phyloP scores from a whole-genome alignment of 1,140 invertebrate species.

The Diabrotica virgifera region DNA sequence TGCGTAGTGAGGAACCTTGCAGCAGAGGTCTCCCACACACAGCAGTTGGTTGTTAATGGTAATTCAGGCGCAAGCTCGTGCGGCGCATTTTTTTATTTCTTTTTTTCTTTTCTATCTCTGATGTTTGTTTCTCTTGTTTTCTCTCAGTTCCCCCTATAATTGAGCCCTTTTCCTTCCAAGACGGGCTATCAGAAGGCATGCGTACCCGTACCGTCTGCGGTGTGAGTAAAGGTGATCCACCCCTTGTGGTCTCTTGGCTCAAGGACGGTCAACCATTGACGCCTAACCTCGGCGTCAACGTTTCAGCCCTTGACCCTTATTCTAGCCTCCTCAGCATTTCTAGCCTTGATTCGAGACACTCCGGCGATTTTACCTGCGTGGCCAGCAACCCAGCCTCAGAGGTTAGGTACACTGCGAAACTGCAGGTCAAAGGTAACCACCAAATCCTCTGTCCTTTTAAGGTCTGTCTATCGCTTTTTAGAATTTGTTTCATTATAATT shows the following conservation, averaged over 20 bases:
- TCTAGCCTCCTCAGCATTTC: conserved; percentile 75
- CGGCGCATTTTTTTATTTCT: conserved; percentile 35
- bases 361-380: conserved; percentile 79
- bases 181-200: conserved; percentile 79
- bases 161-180: conserved; percentile 80
- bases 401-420: conserved; percentile 75
- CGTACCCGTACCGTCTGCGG: conserved; percentile 81
- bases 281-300: conserved; percentile 61
- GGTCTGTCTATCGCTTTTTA: neutral
- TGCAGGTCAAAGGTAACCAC: conserved; percentile 75
- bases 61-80: conserved; percentile 53
- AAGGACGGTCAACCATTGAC: conserved; percentile 70
- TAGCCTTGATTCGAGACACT: conserved; percentile 68
- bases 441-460: conserved; percentile 10
- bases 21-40: conserved; percentile 69
- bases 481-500: neutral
- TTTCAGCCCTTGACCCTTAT: conserved; percentile 70
- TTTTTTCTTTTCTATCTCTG: conserved; percentile 57
- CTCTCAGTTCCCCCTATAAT: conserved; percentile 80
- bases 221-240: conserved; percentile 76
- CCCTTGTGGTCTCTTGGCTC: conserved; percentile 72
- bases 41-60: conserved; percentile 78
- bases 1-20: conserved; percentile 71
- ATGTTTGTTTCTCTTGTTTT: conserved; percentile 62
- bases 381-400: conserved; percentile 75